Percentiles rank a stretch among this genome's conserved stretches.
Evolutionary conservation across 2,797 vertebrate genomes (phyloP).

Genomic region (Diceros bicornis): DNA sequence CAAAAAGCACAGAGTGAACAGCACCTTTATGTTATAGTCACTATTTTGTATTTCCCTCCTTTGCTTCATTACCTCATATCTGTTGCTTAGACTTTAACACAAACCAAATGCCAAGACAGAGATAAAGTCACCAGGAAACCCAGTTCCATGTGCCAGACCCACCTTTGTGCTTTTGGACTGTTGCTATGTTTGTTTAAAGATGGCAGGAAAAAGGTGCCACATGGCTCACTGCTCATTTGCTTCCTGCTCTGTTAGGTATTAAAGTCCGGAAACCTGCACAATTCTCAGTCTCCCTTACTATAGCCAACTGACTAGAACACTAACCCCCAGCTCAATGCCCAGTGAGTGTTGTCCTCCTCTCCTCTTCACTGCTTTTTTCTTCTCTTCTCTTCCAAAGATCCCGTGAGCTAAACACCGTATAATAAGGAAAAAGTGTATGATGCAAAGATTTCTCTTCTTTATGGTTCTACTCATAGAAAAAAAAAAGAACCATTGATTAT

Average conservation of each 20-base stretch:
- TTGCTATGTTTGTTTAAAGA: conserved; percentile 68
- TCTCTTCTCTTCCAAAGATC: neutral
- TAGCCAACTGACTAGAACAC: neutral
- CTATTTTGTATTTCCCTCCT: conserved; percentile 41
- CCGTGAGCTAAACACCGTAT: conserved; percentile 45
- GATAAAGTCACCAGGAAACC: conserved; percentile 60
- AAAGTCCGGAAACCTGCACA: conserved; percentile 62
- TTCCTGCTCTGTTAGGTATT: conserved; percentile 69
- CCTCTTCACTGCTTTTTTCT: neutral
- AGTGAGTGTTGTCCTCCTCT: neutral
- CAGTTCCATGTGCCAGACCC: conserved; percentile 15
- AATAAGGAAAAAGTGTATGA: conserved; percentile 16
- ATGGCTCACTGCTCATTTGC: neutral
- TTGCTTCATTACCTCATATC: conserved; percentile 67
- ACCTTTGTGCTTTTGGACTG: conserved; percentile 62
- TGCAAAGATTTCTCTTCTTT: conserved; percentile 58
- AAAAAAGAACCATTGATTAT: conserved; percentile 52
- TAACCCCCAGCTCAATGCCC: neutral
- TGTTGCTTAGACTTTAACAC: conserved; percentile 69
- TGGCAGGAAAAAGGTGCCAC: neutral
- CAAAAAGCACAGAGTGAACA: conserved; percentile 15
- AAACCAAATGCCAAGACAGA: conserved; percentile 48
- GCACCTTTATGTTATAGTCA: neutral
- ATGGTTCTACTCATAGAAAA: neutral
- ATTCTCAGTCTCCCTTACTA: neutral